Base-by-base conservation (phyloP, 2,888 invertebrate genomes). In the Eumacrocentrus americanus region DNA sequence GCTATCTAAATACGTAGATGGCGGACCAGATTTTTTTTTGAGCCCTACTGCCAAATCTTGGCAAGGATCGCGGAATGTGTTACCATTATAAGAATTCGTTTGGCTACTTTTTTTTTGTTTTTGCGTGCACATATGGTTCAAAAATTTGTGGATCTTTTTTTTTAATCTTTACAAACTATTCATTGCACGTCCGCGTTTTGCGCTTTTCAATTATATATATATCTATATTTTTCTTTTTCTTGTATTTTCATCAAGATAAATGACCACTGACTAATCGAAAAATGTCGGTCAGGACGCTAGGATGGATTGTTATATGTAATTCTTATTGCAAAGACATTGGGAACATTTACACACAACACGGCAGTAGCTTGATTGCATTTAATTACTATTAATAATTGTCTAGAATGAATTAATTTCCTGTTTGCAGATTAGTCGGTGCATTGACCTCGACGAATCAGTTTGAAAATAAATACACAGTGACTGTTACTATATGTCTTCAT, bases 281-380 rank as follows among this genome's bases (percentile, higher is more conserved):
- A 23, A 14, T 46, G 14, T 46, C 12, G 18, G 18, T 29, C n/a
- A 38, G 18, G 38, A 63, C 60, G 61, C 60, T 65, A 53, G 56
- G 57, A 60, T 64, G 66, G 68, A 65, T 67, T 65, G 63, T 64
- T 55, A 59, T 61, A 22, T 37, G 54, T 65, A n/a, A 44, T 55
- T 35, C 47, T 62, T 46, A 66, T 63, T 67, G 60, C 61, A 51
- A 52, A 63, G 47, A 66, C 58, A 63, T 57, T 55, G 37, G 54
- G 48, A 58, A 72, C 64, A 72, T 69, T 72, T 70, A 70, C 66
- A 72, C 67, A 70, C 65, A 69, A 70, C 63, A 70, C 67, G 73
- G 67, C 65, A 69, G 67, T 70, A 71, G 62, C 65, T 68, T 69
- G 69, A 70, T 70, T 63, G 66, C 64, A 66, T 69, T 66, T 67